A percentile compares a stretch with the other conserved stretches of the same genome.
These are phyloP conservation scores for Dasysyrphus tricinctus DNA, from an alignment of 2,888 invertebrate species.

Conservation along the genomic window DNA sequence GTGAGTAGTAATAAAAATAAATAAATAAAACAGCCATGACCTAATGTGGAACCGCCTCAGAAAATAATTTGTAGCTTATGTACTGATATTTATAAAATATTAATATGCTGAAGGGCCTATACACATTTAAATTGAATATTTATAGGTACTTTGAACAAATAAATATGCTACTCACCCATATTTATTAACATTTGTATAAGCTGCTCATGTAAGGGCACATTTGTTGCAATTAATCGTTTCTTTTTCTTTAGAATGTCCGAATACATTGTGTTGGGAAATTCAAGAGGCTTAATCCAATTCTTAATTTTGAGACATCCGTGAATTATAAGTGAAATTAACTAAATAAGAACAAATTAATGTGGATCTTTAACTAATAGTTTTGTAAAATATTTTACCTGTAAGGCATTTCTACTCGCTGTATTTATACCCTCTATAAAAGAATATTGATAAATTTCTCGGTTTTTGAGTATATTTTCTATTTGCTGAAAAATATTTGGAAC, in stretches of 20 bases:
- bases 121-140: no score
- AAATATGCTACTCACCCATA: slow-evolving; percentile 78
- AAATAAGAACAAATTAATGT: slow-evolving; percentile 20
- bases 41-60: no score
- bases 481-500: slow-evolving; percentile 90
- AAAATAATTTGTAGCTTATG: no score
- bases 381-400: slow-evolving; percentile 86
- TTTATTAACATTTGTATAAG: slow-evolving; percentile 81
- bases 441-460: slow-evolving; percentile 85
- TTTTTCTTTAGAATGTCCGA: slow-evolving; percentile 77
- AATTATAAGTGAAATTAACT: slow-evolving; percentile 80
- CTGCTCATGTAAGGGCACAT: slow-evolving; percentile 80
- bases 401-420: slow-evolving; percentile 88
- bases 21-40: no score
- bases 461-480: slow-evolving; percentile 87
- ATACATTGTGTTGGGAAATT: slow-evolving; percentile 79
- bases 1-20: no score
- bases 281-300: slow-evolving; percentile 81
- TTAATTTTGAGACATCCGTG: slow-evolving; percentile 80
- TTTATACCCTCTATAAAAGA: slow-evolving; percentile 91
- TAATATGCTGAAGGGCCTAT: no score
- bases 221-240: slow-evolving; percentile 80
- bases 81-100: no score
- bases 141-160: neutral
- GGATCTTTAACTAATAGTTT: no score